Conservation (phyloP, 1,140 invertebrate species). For the Conus betulinus region DNA sequence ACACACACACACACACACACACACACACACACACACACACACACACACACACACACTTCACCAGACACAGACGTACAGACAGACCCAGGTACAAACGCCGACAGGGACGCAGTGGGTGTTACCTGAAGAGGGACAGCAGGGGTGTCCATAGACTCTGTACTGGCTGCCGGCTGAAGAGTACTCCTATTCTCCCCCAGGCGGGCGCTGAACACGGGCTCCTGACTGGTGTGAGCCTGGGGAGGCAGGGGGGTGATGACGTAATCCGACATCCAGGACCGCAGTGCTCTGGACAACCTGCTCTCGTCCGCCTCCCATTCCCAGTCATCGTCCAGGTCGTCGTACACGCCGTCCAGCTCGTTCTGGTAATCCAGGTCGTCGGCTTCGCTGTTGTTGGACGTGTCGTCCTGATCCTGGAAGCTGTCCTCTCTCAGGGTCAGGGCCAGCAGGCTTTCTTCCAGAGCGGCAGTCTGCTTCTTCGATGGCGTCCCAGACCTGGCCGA, state of each 20-base stretch:
- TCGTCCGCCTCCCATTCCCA: slow-evolving; percentile 48
- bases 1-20: neutral
- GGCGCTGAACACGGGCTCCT: slow-evolving; percentile 59
- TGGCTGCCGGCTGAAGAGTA: slow-evolving; percentile 43
- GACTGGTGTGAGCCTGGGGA: slow-evolving; percentile 45
- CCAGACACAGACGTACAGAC: neutral
- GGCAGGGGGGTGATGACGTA: slow-evolving; percentile 51
- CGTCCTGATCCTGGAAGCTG: neutral
- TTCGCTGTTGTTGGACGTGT: neutral
- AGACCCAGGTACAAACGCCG: neutral
- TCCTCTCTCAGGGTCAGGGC: neutral
- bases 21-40: neutral
- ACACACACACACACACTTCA: neutral
- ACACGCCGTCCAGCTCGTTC: neutral
- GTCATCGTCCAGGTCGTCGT: slow-evolving; percentile 4
- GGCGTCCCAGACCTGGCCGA: slow-evolving; percentile 3
- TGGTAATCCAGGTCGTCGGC: slow-evolving; percentile 20
- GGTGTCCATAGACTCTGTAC: slow-evolving; percentile 58
- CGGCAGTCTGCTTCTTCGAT: neutral
- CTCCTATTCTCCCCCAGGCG: slow-evolving; percentile 46
- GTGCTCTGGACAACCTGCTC: slow-evolving; percentile 52
- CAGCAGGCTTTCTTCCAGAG: slow-evolving; percentile 7
- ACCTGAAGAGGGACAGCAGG: slow-evolving; percentile 60
- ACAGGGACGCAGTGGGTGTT: too few relatives aligned
- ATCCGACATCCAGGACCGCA: slow-evolving; percentile 59